These are phyloP conservation scores for Coracias cyanogaster DNA, from an alignment of 2,797 vertebrate genomes.

Conservation along the genomic window DNA sequence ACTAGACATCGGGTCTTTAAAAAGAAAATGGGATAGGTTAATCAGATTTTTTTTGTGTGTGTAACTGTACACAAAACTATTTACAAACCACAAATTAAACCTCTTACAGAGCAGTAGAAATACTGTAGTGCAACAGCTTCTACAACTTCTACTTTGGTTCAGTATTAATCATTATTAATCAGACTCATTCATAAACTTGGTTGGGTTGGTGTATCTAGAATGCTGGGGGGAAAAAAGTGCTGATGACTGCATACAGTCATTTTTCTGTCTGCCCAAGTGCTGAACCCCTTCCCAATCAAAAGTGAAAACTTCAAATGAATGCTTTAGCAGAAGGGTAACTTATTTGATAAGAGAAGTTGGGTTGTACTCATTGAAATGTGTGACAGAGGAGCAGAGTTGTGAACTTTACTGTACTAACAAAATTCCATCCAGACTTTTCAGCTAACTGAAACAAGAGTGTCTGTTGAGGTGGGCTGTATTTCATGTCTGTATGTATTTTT, in stretches of 20 bases:
- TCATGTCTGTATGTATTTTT: background rate
- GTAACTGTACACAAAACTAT: background rate
- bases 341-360: background rate
- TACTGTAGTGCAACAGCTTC: background rate
- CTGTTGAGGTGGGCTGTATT: background rate
- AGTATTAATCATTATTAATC: background rate
- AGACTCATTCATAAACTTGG: background rate
- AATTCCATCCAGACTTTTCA: background rate
- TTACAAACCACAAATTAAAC: background rate
- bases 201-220: background rate
- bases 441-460: background rate
- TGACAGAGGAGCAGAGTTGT: background rate
- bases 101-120: background rate
- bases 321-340: background rate
- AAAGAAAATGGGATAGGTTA: background rate
- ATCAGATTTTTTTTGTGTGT: background rate
- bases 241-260: background rate
- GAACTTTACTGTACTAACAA: background rate
- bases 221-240: background rate
- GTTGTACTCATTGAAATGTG: background rate
- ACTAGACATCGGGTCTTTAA: background rate
- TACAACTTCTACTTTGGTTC: background rate
- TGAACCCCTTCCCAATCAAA: background rate
- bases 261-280: background rate
- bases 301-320: background rate